These are phyloP conservation scores for Tetraneura akinire DNA, from an alignment of 1,140 invertebrate genomes.

Conservation along the genomic window DNA sequence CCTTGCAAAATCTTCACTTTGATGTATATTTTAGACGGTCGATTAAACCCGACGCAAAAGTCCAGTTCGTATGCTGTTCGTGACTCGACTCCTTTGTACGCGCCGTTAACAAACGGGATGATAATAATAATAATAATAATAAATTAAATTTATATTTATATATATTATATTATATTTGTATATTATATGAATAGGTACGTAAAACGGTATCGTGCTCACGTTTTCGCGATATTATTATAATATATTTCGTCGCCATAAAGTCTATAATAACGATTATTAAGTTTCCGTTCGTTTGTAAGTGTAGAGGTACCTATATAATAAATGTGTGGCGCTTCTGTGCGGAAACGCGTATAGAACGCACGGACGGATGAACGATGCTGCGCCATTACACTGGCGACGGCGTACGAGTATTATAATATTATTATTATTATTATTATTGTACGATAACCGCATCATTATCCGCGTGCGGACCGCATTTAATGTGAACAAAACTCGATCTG, in stretches of 20 bases:
- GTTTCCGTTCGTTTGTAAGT: neutral
- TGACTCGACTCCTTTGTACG: slow-evolving; percentile 28
- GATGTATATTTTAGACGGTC: slow-evolving; percentile 37
- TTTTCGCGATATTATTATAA: neutral
- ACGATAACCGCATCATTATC: no score
- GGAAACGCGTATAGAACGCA: no score
- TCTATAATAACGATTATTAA: neutral
- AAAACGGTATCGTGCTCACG: neutral
- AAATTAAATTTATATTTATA: neutral
- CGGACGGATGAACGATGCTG: no score
- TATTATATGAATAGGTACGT: neutral
- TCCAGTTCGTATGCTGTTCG: neutral
- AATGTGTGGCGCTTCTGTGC: no score
- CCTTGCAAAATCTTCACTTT: slow-evolving; percentile 12
- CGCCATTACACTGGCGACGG: no score
- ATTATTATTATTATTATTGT: no score
- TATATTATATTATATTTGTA: neutral
- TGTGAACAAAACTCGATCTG: no score
- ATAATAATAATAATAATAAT: slow-evolving; percentile 15
- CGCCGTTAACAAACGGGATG: slow-evolving; percentile 1
- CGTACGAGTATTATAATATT: no score
- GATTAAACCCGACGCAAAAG: neutral
- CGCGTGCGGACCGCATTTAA: no score
- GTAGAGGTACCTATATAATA: no score
- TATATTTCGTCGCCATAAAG: neutral